Conservation (phyloP, 2,113 vertebrate genomes). For the Mesocricetus auratus region DNA sequence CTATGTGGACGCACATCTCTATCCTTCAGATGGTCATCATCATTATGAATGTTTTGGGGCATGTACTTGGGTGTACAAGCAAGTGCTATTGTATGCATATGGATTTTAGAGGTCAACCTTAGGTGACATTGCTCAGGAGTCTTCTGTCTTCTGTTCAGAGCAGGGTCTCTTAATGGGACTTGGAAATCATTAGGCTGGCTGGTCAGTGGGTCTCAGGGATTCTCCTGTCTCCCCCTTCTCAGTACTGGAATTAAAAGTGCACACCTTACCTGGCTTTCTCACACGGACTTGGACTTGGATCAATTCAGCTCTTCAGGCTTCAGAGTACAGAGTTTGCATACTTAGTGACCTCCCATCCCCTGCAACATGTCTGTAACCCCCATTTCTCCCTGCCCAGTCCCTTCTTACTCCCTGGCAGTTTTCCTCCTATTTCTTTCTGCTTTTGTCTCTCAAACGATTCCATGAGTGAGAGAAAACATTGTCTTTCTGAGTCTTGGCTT, state of each 20-base stretch:
- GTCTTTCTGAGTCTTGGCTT: neutral
- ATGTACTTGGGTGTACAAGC: neutral
- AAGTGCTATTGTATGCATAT: no score
- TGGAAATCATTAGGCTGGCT: neutral
- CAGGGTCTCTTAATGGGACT: neutral
- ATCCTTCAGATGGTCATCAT: constrained; percentile 28
- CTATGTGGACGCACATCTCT: neutral
- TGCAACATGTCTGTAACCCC: neutral
- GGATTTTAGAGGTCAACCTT: neutral
- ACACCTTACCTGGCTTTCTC: neutral
- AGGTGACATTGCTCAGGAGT: neutral
- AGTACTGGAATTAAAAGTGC: neutral
- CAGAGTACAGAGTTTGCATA: neutral
- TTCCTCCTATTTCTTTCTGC: neutral
- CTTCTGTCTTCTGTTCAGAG: neutral
- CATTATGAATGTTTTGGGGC: neutral
- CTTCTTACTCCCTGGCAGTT: neutral
- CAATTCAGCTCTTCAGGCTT: neutral
- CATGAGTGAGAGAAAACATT: neutral
- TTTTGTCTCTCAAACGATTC: neutral
- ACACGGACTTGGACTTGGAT: no score
- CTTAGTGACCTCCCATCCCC: neutral
- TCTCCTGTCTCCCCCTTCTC: neutral
- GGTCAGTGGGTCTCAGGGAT: neutral
- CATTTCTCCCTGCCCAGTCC: rapidly evolving